Evolutionary conservation across 2,888 invertebrate species (phyloP).

Genomic region (Lordiphosa andalusiaca): DNA sequence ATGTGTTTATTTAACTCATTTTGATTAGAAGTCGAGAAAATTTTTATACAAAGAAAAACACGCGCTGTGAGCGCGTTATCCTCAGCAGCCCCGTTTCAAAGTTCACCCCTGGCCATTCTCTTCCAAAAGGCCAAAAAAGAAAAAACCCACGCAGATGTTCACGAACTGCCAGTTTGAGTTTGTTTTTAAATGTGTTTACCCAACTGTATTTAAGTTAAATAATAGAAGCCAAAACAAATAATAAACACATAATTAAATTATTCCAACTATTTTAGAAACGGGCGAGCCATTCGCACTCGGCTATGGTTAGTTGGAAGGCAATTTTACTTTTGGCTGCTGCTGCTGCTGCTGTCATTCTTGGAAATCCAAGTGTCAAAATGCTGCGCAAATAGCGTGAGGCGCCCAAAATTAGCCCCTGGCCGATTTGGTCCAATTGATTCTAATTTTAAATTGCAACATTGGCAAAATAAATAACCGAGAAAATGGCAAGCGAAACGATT

Average conservation of each 20-base stretch:
- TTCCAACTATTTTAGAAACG: no score
- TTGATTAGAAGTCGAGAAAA: conserved; percentile 65
- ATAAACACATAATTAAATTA: conserved; percentile 5
- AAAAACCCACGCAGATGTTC: conserved; percentile 11
- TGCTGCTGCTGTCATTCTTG: conserved; percentile 2
- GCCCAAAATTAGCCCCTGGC: conserved; percentile 32
- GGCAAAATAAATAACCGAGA: conserved; percentile 30
- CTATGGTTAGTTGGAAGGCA: no score
- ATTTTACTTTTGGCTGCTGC: background rate
- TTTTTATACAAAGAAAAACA: conserved; percentile 50
- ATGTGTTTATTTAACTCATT: conserved; percentile 74
- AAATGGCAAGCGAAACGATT: conserved; percentile 28
- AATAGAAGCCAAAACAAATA: conserved; percentile 7
- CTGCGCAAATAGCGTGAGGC: conserved; percentile 54
- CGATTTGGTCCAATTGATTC: conserved; percentile 28
- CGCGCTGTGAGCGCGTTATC: conserved; percentile 17
- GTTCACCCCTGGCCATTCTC: conserved; percentile 8
- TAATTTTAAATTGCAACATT: conserved; percentile 64
- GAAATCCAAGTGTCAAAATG: conserved; percentile 49
- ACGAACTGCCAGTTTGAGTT: conserved; percentile 2
- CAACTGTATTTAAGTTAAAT: conserved; percentile 12
- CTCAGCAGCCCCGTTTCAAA: conserved; percentile 7
- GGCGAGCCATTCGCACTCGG: no score
- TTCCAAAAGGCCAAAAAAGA: background rate
- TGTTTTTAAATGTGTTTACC: conserved; percentile 12